Percentiles rank a stretch among this genome's conserved stretches.
These are phyloP conservation scores for Periophthalmus magnuspinnatus DNA, from an alignment of 2,797 vertebrate species.

Conservation along the genomic window DNA sequence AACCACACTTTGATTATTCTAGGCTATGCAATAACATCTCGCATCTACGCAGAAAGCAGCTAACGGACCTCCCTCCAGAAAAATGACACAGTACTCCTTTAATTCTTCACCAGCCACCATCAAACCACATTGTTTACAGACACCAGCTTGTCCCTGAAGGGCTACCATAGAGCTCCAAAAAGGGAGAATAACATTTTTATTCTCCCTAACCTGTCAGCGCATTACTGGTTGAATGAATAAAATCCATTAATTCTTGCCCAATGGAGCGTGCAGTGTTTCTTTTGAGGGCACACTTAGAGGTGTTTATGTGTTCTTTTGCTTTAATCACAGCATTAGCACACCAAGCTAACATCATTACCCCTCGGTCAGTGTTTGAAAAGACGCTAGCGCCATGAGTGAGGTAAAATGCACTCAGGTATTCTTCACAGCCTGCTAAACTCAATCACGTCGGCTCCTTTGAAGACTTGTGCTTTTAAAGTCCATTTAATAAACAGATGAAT, in stretches of 20 bases:
- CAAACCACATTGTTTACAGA: not conserved
- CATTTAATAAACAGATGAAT: constrained; percentile 68
- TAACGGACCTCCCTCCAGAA: not conserved
- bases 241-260: constrained; percentile 5
- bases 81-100: not conserved
- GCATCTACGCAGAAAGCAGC: not conserved
- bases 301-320: constrained; percentile 12
- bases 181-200: not conserved
- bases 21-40: not conserved
- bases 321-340: constrained; percentile 18
- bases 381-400: not conserved
- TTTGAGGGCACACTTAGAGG: constrained; percentile 4
- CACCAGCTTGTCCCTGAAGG: not conserved
- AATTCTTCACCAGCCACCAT: not conserved
- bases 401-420: not conserved
- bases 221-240: not conserved
- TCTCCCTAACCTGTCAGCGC: not conserved
- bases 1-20: too few relatives aligned
- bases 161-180: not conserved
- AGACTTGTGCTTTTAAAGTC: constrained; percentile 65
- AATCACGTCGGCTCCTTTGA: constrained; percentile 39
- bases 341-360: constrained; percentile 12
- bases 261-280: not conserved
- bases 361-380: not conserved
- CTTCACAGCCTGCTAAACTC: constrained; percentile 18